Conservation (phyloP, 2,113 vertebrate species). For the Cephalopholis sonnerati region DNA sequence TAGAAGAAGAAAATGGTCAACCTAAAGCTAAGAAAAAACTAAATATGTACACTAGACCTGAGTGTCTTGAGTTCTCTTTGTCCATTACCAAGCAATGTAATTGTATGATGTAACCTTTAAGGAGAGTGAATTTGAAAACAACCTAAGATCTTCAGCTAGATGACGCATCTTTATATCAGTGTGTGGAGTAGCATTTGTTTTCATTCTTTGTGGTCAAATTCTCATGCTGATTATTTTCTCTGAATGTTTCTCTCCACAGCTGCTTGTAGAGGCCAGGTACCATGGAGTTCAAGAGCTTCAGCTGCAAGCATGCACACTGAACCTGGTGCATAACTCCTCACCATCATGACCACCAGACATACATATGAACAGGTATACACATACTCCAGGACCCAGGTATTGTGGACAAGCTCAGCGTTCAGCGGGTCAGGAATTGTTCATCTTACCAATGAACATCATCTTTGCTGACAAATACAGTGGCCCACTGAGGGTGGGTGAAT, state of each 20-base stretch:
- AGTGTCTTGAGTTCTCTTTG: slow-evolving; percentile 31
- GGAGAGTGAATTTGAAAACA: slow-evolving; percentile 44
- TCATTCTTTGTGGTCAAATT: slow-evolving; percentile 64
- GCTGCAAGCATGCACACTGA: background rate
- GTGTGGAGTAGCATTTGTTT: slow-evolving; percentile 62
- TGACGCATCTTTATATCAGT: slow-evolving; percentile 32
- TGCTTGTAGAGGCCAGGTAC: slow-evolving; percentile 49
- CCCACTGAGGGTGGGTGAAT: slow-evolving; percentile 18
- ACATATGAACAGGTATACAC: slow-evolving; percentile 8
- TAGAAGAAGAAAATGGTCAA: slow-evolving; percentile 88
- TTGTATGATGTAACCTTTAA: slow-evolving; percentile 37
- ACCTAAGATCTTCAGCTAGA: slow-evolving; percentile 27
- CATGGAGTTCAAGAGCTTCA: slow-evolving; percentile 42
- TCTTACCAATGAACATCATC: slow-evolving; percentile 28
- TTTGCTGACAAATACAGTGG: slow-evolving; percentile 39
- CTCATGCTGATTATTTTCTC: slow-evolving; percentile 42
- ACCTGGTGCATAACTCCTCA: background rate
- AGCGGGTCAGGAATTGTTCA: slow-evolving; percentile 11
- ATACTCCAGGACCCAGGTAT: slow-evolving; percentile 2
- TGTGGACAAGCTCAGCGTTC: slow-evolving; percentile 15
- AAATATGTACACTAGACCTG: slow-evolving; percentile 52
- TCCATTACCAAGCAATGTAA: slow-evolving; percentile 24
- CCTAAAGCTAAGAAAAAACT: slow-evolving; percentile 84
- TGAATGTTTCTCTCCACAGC: slow-evolving; percentile 66
- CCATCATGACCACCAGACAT: slow-evolving; percentile 5